phyloP scores from a whole-genome alignment of 23 tunicate genomes.

The Ascidia mentula region DNA sequence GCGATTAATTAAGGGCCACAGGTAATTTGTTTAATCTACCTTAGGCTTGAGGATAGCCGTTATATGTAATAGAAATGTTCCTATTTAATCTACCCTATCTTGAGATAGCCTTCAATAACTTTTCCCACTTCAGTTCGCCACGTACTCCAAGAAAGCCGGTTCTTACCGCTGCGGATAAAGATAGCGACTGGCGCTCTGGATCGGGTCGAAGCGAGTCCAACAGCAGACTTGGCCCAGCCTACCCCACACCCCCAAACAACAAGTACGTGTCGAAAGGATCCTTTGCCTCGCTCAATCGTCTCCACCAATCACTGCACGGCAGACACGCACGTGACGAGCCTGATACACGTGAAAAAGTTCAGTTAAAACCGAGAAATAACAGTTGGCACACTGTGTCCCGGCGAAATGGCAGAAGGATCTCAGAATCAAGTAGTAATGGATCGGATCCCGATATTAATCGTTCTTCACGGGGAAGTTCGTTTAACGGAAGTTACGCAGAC shows the following conservation, averaged over 20 bases:
- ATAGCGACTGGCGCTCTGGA: conserved; percentile 51
- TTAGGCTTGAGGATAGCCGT: too few relatives aligned
- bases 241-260: conserved; percentile 21
- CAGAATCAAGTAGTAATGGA: conserved; percentile 6
- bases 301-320: not conserved
- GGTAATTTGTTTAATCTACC: too few relatives aligned
- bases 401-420: not conserved
- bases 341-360: not conserved
- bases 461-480: not conserved
- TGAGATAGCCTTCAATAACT: not conserved
- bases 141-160: conserved; percentile 12
- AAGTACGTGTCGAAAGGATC: conserved; percentile 18
- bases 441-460: conserved; percentile 10
- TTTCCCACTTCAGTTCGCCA: not conserved
- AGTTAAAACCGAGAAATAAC: not conserved
- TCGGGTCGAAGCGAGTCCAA: conserved; percentile 10
- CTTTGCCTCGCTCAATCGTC: conserved; percentile 30
- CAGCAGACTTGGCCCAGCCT: not conserved
- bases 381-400: not conserved
- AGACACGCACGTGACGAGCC: not conserved
- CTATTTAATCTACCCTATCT: not conserved
- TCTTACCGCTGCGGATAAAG: conserved; percentile 54
- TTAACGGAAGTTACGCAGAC: conserved; percentile 38
- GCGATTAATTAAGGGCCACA: too few relatives aligned
- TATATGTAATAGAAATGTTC: too few relatives aligned